phyloP scores from a whole-genome alignment of 1,140 invertebrate species.

The Colletes gigas region DNA sequence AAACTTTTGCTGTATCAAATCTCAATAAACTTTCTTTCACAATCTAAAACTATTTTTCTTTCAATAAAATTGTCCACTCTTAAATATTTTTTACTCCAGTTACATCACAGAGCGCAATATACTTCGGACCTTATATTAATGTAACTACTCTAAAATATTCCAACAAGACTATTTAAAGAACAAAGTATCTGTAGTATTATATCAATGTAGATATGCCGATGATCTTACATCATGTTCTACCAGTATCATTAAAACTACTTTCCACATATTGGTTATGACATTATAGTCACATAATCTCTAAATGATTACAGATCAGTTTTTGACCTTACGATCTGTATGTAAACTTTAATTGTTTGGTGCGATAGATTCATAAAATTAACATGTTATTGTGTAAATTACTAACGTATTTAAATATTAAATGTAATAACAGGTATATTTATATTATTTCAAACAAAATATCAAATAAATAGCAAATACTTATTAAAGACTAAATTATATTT shows the following conservation, averaged over 20 bases:
- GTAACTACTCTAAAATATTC: not conserved
- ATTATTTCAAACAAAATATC: not conserved
- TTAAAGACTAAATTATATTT: not conserved
- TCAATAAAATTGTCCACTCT: not conserved
- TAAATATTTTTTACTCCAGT: not conserved
- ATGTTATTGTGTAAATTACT: too few relatives aligned
- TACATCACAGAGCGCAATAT: not conserved
- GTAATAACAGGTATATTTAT: not conserved
- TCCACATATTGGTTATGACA: slow-evolving; percentile 3
- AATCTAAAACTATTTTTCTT: not conserved
- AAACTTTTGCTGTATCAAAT: not conserved
- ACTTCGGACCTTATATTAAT: not conserved
- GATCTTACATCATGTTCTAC: slow-evolving; percentile 63
- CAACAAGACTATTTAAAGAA: slow-evolving; percentile 1
- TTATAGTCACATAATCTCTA: slow-evolving; percentile 8
- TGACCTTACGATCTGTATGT: slow-evolving; percentile 3
- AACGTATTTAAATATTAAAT: slow-evolving; percentile 8
- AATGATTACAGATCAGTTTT: slow-evolving; percentile 24
- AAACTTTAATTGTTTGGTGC: not conserved
- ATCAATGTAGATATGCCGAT: slow-evolving; percentile 38
- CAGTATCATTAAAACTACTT: slow-evolving; percentile 56
- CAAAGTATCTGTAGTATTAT: slow-evolving; percentile 25
- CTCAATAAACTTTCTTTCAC: not conserved
- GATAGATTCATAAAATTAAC: too few relatives aligned
- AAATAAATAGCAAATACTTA: not conserved